A percentile compares a stretch with the other conserved stretches of the same genome.
Conservation (phyloP, 2,797 vertebrate genomes). For the Enteromius argenteus region DNA sequence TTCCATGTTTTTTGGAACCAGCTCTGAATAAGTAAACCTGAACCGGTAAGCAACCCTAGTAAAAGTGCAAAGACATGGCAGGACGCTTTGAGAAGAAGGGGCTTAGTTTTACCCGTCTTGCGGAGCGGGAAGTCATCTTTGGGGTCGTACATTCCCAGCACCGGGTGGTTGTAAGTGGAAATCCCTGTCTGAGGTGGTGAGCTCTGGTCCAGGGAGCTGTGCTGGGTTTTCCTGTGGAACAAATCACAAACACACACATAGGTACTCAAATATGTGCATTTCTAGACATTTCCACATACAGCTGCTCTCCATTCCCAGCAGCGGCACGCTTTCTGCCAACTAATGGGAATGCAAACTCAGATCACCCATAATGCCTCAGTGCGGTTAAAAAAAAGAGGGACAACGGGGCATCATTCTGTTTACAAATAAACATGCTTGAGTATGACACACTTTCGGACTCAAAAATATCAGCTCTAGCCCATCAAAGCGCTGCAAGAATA, state of each 20-base stretch:
- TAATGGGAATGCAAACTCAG: neutral
- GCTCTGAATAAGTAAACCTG: constrained; percentile 11
- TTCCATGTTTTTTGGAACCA: neutral
- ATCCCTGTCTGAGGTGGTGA: constrained; percentile 93
- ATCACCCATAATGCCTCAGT: constrained; percentile 41
- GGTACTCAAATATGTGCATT: constrained; percentile 22
- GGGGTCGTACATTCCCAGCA: constrained; percentile 94
- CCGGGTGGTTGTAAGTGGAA: constrained; percentile 90
- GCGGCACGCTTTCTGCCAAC: constrained; percentile 17
- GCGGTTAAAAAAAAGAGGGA: neutral
- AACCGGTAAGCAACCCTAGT: constrained; percentile 9
- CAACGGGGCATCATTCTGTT: constrained; percentile 32
- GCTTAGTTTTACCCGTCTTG: constrained; percentile 87
- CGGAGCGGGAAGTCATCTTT: constrained; percentile 98
- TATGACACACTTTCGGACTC: neutral
- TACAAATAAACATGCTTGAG: constrained; percentile 26
- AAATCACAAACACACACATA: constrained; percentile 45
- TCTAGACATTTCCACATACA: constrained; percentile 44
- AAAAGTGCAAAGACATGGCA: neutral
- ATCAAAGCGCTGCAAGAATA: neutral
- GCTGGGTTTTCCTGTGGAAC: constrained; percentile 91
- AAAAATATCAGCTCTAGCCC: neutral
- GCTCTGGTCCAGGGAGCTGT: constrained; percentile 98
- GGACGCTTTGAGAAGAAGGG: neutral
- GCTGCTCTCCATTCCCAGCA: constrained; percentile 47